Evolutionary conservation across 2,113 vertebrate genomes (phyloP).

Genomic region (Azemiops feae): DNA sequence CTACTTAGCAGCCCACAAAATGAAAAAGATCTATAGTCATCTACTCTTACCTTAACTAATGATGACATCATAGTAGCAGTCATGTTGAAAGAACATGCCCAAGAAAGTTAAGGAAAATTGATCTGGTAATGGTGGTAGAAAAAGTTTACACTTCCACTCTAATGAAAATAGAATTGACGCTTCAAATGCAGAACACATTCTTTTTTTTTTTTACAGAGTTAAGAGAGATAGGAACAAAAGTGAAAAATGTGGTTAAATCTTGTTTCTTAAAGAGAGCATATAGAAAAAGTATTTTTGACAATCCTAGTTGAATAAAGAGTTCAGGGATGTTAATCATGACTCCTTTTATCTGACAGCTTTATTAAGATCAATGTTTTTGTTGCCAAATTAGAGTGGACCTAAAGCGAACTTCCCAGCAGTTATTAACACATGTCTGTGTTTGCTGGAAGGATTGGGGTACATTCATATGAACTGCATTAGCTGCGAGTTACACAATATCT

Average conservation of each 20-base stretch:
- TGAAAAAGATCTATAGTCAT: neutral
- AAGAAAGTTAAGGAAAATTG: neutral
- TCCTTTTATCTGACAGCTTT: slow-evolving; percentile 83
- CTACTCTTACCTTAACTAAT: neutral
- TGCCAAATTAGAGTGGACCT: slow-evolving; percentile 79
- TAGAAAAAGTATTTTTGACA: slow-evolving; percentile 41
- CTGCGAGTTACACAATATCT: slow-evolving; percentile 81
- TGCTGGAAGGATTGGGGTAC: slow-evolving; percentile 79
- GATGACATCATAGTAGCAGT: neutral
- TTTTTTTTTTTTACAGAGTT: slow-evolving; percentile 14
- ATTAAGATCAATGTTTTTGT: slow-evolving; percentile 82
- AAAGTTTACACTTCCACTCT: neutral
- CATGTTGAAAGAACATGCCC: neutral
- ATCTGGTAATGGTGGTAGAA: neutral
- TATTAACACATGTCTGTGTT: slow-evolving; percentile 75
- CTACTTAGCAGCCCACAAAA: neutral
- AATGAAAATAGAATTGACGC: neutral
- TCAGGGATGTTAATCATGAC: slow-evolving; percentile 75
- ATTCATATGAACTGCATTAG: slow-evolving; percentile 76
- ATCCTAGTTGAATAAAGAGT: slow-evolving; percentile 48
- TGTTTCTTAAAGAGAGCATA: slow-evolving; percentile 46
- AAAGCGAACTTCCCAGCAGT: slow-evolving; percentile 81
- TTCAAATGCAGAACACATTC: neutral
- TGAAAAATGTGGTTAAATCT: slow-evolving; percentile 52
- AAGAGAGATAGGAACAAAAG: slow-evolving; percentile 50